Base-by-base conservation (phyloP, 2,113 vertebrate genomes). In the Budorcas taxicolor region DNA sequence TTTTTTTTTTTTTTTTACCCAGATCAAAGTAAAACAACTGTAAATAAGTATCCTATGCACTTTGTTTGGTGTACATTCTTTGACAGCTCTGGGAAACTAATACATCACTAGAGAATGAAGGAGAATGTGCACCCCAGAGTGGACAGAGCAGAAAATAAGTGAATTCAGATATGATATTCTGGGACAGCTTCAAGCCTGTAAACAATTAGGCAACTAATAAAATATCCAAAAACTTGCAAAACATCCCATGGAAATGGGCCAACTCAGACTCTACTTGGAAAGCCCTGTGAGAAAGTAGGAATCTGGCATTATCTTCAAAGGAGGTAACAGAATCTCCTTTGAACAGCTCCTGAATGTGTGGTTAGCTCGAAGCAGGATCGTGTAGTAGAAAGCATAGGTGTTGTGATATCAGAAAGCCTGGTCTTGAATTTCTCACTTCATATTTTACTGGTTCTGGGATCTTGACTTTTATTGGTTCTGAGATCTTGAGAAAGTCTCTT, bases 271-370 rank as follows among this genome's bases (percentile, higher is more conserved):
- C 27, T 87, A 23, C 62, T 83, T 81, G 86, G 71, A 97, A 97
- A 97, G 89, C 81, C 19, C 94, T 96, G 94, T 97, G 97, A 96
- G 96, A 97, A 97, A 96, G 74, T 8, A 96, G n/a, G 87, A 81
- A 85, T 82, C 87, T 82, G 87, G 53, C 90, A 91, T 95, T 91
- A 85, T 74, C 76, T 96, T 96, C 96, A 95, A 96, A 98, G 97
- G 57, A 85, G 31, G 80, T 87, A 91, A 97, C 5, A 90, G 53
- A 95, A 97, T 95, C 91, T 95, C 86, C 57, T 90, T 95, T 78
- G 62, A 96, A 71, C 19, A 90, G 64, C 78, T 58, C 64, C 23
- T 76, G 57, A 97, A 95, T 91, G 58, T 86, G 50, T 57, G 33
- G 64, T 36, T 62, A 82, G 64, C 14, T 50, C 27, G 60, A 57